Evolutionary conservation across 64 coral and sea anemone species (phyloP).

Genomic region (Acropora tenuis): DNA sequence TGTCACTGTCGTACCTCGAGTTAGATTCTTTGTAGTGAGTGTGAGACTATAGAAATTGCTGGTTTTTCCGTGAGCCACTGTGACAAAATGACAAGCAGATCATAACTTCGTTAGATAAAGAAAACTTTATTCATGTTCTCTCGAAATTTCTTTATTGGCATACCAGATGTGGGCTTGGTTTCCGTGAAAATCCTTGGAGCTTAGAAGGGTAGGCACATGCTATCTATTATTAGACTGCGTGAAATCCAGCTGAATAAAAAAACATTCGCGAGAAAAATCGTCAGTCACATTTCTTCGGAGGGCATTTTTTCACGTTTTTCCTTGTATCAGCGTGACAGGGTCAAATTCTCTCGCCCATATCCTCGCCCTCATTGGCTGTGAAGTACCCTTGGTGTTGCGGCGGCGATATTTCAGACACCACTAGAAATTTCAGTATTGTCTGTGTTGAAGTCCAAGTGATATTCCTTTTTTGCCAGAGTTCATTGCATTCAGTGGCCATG

Average conservation of each 20-base stretch:
- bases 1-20: too few relatives aligned
- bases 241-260: neutral
- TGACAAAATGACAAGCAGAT: too few relatives aligned
- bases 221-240: too few relatives aligned
- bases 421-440: neutral
- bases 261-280: conserved; percentile 1
- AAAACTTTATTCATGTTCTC: too few relatives aligned
- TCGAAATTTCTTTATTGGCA: too few relatives aligned
- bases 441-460: neutral
- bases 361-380: neutral
- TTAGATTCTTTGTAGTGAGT: too few relatives aligned
- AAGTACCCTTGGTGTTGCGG: neutral
- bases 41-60: too few relatives aligned
- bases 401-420: neutral
- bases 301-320: neutral
- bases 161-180: conserved; percentile 14
- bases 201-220: neutral
- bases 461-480: neutral
- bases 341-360: neutral
- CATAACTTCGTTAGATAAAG: too few relatives aligned
- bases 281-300: neutral
- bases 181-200: neutral
- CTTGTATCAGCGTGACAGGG: conserved; percentile 9
- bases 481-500: neutral
- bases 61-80: too few relatives aligned